Evolutionary conservation across 1,140 invertebrate species (phyloP), one percentile per base, ranked within the genome.

Genomic region (Potamilus streckersoni): DNA sequence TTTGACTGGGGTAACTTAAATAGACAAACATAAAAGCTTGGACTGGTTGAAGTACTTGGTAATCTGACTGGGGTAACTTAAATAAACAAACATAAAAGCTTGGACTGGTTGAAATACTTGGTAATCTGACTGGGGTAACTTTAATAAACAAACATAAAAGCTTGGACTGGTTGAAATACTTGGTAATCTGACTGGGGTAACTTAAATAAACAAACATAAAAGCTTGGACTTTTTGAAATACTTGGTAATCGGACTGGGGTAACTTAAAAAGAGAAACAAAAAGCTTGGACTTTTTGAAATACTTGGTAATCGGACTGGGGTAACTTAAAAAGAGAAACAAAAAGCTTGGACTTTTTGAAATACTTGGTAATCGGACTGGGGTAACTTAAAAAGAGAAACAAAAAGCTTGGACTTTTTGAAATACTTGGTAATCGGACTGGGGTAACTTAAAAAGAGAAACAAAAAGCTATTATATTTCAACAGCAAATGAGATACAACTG

Each of bases 141-240:
- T 49, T 11, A 49, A 49, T 11, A 49, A 8, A 49, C 0, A 49
- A 49, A 49, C 6, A 49, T 6, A 49, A 23, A n/a, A 23, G 23
- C 73, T n/a, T 68, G 56, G 23, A 76, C 71, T n/a, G 71, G 71
- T 11, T 60, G 57, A 61, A 74, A 79, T 27, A 67, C 20, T 63
- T 72, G 68, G 6, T 77, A 69, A 17, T n/a, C 19, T 15, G 55
- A 38, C 38, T 38, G 38, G 38, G 38, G 38, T 38, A 38, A 38
- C 38, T 38, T 38, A 38, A 38, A 38, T 8, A 38, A 3, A 38
- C 4, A 38, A 38, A 38, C 4, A 23, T n/a, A n/a, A n/a, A 19
- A 49, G 59, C 75, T n/a, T 68, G 56, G 23, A 76, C 71, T n/a
- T 68, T 68, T 11, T 60, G 57, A 61, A 74, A 79, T 27, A 67